These are phyloP conservation scores for Hyperopisus bebe DNA, from an alignment of 2,113 vertebrate species.

Conservation along the genomic window DNA sequence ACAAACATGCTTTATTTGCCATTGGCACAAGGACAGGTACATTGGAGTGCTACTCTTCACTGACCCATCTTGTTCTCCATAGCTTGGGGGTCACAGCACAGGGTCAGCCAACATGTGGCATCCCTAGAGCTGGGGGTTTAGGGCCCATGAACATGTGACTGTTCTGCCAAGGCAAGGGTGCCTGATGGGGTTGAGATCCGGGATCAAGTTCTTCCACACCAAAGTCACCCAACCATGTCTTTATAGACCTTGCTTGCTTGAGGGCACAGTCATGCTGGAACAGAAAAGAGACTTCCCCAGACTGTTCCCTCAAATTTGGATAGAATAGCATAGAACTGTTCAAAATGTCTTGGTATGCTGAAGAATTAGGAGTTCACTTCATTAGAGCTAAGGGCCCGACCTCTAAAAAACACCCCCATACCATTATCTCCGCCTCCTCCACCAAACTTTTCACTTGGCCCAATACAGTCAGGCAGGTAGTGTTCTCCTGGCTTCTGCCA, in stretches of 20 bases:
- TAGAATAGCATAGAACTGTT: not conserved
- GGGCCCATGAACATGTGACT: no score
- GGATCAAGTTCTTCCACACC: not conserved
- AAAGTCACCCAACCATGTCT: not conserved
- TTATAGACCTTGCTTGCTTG: not conserved
- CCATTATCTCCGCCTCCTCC: not conserved
- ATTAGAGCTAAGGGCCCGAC: not conserved
- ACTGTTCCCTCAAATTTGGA: not conserved
- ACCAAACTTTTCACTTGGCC: not conserved
- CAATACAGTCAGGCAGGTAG: not conserved
- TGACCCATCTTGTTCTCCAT: no score
- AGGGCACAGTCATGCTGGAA: not conserved
- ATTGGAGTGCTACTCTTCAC: no score
- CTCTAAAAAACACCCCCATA: not conserved
- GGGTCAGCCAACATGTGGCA: no score
- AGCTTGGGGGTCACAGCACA: no score
- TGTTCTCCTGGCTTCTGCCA: not conserved
- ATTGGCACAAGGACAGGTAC: no score
- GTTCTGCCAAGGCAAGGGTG: not conserved
- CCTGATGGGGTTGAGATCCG: not conserved
- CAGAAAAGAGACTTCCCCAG: not conserved
- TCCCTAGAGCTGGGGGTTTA: no score
- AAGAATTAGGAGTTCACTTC: not conserved
- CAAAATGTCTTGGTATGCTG: not conserved
- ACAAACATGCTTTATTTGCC: no score